Conservation (phyloP, 2,888 invertebrate genomes). For the Eupithecia vulgata region DNA sequence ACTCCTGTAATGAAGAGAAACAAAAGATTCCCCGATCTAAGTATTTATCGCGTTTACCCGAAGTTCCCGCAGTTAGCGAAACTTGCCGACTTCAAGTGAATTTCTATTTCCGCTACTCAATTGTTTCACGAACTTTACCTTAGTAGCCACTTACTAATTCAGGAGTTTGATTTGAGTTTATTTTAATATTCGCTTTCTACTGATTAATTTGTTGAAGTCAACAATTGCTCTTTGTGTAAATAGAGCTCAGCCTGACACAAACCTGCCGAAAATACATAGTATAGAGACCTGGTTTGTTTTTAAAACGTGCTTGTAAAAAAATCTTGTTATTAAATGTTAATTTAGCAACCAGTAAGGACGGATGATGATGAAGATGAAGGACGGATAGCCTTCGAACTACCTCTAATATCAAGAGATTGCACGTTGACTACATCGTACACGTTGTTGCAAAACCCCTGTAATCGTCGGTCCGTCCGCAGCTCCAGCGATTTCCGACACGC, state of each 20-base stretch:
- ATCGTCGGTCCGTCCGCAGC: background rate
- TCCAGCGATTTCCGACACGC: background rate
- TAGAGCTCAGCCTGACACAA: background rate
- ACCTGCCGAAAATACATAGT: background rate
- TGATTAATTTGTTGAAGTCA: conserved; percentile 7
- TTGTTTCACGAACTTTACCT: background rate
- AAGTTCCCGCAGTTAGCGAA: background rate
- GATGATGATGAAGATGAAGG: no score
- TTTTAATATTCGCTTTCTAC: conserved; percentile 6
- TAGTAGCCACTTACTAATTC: conserved; percentile 4
- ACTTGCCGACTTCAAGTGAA: conserved; percentile 3
- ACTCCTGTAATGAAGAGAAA: background rate
- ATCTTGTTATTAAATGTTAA: background rate
- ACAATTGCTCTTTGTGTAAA: background rate
- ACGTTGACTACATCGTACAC: background rate
- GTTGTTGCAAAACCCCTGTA: background rate
- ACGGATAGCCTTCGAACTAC: background rate
- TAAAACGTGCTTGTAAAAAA: background rate
- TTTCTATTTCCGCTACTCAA: conserved; percentile 8
- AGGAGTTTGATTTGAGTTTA: background rate
- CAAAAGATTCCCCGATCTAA: background rate
- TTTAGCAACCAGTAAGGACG: background rate
- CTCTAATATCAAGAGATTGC: background rate
- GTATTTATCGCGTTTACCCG: conserved; percentile 5
- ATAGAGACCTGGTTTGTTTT: background rate